phyloP scores from a whole-genome alignment of 1,140 invertebrate genomes.

The Drosophila arawakana region DNA sequence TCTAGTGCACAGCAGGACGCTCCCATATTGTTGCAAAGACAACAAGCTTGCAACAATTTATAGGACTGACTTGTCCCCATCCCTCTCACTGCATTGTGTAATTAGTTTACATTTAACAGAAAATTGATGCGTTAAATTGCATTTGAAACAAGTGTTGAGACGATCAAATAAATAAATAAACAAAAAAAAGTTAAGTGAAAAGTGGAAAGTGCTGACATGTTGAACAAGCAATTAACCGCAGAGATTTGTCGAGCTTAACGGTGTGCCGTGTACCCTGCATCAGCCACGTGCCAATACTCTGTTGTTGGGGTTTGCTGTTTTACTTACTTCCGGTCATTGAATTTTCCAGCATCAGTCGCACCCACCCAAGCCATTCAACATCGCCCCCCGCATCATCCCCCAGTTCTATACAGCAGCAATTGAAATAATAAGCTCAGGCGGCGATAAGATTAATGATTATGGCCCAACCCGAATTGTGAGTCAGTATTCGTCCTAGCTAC shows the following conservation, averaged over 20 bases:
- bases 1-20: conserved; percentile 65
- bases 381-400: background rate
- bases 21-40: conserved; percentile 61
- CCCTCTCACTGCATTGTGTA: background rate
- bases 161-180: conserved; percentile 67
- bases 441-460: conserved; percentile 85
- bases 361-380: conserved; percentile 23
- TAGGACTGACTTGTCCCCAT: conserved; percentile 16
- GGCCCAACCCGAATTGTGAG: conserved; percentile 53
- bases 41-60: conserved; percentile 69
- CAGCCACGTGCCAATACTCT: conserved; percentile 61
- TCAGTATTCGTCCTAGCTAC: conserved; percentile 20
- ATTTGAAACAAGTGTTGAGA: conserved; percentile 12
- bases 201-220: conserved; percentile 71
- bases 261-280: conserved; percentile 14
- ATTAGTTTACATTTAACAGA: conserved; percentile 41
- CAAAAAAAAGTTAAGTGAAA: conserved; percentile 27
- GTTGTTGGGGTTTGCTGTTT: conserved; percentile 62
- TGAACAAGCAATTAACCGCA: conserved; percentile 81
- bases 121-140: conserved; percentile 64
- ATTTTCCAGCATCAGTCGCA: conserved; percentile 57
- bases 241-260: conserved; percentile 52
- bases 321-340: conserved; percentile 84
- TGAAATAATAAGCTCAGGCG: conserved; percentile 84
- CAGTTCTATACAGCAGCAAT: conserved; percentile 54